Percentiles rank a stretch among this genome's conserved stretches.
Conservation (phyloP, 2,888 invertebrate genomes). For the Euspilapteryx auroguttella region DNA sequence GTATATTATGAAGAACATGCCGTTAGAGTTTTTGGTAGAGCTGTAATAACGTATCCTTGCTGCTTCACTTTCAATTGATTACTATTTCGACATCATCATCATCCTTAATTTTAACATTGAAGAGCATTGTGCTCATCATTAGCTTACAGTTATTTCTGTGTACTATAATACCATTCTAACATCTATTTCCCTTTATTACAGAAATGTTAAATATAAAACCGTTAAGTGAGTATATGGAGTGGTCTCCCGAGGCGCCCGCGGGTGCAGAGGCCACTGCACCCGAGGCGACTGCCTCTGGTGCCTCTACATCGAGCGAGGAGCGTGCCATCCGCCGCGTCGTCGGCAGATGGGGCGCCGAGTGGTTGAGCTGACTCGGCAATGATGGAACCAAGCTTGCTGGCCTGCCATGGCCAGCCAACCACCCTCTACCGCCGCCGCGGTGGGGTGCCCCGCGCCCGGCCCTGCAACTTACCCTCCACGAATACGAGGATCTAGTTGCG, state of each 20-base stretch:
- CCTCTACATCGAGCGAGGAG: conserved; percentile 43
- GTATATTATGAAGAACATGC: too few relatives aligned
- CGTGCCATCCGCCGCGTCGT: conserved; percentile 59
- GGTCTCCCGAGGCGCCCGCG: conserved; percentile 41
- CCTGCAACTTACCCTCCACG: conserved; percentile 74
- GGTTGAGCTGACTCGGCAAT: conserved; percentile 96
- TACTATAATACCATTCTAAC: too few relatives aligned
- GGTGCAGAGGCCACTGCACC: conserved; percentile 47
- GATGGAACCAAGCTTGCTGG: conserved; percentile 20
- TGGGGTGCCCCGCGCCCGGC: conserved; percentile 51
- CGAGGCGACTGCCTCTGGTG: conserved; percentile 8
- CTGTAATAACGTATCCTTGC: too few relatives aligned
- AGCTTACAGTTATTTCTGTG: too few relatives aligned
- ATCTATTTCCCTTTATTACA: too few relatives aligned
- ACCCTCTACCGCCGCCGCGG: conserved; percentile 49
- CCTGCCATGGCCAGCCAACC: conserved; percentile 44
- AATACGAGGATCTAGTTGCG: conserved; percentile 82
- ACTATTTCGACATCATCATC: too few relatives aligned
- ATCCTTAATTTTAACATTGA: too few relatives aligned
- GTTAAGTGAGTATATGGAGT: conserved; percentile 52
- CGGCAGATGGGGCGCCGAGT: conserved; percentile 91
- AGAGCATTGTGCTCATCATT: too few relatives aligned
- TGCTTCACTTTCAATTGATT: too few relatives aligned
- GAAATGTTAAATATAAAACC: conserved; percentile 59
- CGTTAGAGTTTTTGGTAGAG: too few relatives aligned